These are phyloP conservation scores for Leptosomus discolor DNA, from an alignment of 2,113 vertebrate species.

Conservation along the genomic window DNA sequence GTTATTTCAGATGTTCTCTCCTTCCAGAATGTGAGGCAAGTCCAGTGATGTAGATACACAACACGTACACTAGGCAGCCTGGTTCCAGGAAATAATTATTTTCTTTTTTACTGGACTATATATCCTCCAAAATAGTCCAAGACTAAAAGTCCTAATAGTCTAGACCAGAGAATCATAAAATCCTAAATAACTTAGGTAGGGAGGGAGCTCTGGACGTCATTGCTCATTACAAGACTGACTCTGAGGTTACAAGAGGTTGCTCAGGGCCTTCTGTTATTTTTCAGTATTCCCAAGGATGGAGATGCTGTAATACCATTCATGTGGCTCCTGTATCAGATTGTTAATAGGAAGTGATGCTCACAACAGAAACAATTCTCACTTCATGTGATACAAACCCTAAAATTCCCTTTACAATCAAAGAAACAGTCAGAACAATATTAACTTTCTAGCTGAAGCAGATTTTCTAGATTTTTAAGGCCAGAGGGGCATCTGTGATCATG, in stretches of 20 bases:
- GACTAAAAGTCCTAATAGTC: not conserved
- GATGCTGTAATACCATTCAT: not conserved
- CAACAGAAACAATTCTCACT: not conserved
- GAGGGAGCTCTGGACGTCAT: not conserved
- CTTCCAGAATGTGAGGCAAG: not conserved
- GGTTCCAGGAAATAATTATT: not conserved
- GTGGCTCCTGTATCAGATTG: not conserved
- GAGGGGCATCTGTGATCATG: not conserved
- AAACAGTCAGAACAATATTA: not conserved
- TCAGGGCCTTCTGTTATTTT: not conserved
- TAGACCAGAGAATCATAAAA: not conserved
- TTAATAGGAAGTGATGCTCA: not conserved
- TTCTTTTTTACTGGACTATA: not conserved
- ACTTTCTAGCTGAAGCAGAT: not conserved
- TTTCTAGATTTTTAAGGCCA: not conserved
- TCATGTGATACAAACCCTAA: not conserved
- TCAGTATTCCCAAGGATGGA: not conserved
- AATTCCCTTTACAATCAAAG: not conserved
- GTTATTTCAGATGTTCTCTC: not conserved
- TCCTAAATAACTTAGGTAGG: not conserved
- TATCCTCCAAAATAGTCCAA: not conserved
- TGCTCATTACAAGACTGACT: not conserved
- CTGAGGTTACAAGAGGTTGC: not conserved
- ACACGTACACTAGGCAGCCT: not conserved
- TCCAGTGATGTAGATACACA: accelerated